Percentiles rank a stretch among this genome's conserved stretches.
phyloP scores from a whole-genome alignment of 2,797 vertebrate species.

The Austrolebias charrua region DNA sequence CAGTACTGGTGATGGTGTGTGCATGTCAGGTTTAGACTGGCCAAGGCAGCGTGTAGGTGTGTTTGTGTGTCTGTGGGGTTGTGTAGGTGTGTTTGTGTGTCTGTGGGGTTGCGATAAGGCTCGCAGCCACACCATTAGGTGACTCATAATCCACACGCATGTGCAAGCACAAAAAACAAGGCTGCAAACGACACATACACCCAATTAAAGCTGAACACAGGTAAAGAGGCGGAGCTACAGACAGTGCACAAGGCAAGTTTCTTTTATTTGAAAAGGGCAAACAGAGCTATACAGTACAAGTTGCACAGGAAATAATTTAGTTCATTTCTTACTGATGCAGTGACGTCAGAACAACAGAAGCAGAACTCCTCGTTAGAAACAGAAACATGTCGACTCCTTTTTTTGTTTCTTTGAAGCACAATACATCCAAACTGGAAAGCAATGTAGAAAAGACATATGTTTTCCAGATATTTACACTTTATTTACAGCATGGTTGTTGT shows the following conservation, averaged over 20 bases:
- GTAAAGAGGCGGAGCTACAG: conserved; percentile 16
- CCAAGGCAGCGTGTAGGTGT: conserved; percentile 64
- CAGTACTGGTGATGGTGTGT: conserved; percentile 46
- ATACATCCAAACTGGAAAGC: conserved; percentile 77
- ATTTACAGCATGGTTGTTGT: conserved; percentile 74
- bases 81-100: conserved; percentile 65
- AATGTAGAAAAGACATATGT: conserved; percentile 78
- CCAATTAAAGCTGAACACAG: conserved; percentile 43
- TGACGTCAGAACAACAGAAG: conserved; percentile 72
- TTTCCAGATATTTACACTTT: conserved; percentile 77
- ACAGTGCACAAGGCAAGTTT: conserved; percentile 69
- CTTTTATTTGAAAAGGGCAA: conserved; percentile 80
- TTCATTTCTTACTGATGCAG: conserved; percentile 72
- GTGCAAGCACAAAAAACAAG: conserved; percentile 30
- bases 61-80: too few relatives aligned
- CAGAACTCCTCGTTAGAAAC: conserved; percentile 66
- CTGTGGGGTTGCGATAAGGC: conserved; percentile 81
- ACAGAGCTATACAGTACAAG: conserved; percentile 79
- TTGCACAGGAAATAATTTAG: conserved; percentile 80
- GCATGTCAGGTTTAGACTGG: conserved; percentile 60
- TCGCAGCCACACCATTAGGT: conserved; percentile 78
- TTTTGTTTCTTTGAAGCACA: conserved; percentile 64
- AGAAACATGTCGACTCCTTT: conserved; percentile 72
- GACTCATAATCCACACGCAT: conserved; percentile 74
- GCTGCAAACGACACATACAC: conserved; percentile 44